Evolutionary conservation across 2,113 vertebrate genomes (phyloP).

Genomic region (Pogonocichla stellata): DNA sequence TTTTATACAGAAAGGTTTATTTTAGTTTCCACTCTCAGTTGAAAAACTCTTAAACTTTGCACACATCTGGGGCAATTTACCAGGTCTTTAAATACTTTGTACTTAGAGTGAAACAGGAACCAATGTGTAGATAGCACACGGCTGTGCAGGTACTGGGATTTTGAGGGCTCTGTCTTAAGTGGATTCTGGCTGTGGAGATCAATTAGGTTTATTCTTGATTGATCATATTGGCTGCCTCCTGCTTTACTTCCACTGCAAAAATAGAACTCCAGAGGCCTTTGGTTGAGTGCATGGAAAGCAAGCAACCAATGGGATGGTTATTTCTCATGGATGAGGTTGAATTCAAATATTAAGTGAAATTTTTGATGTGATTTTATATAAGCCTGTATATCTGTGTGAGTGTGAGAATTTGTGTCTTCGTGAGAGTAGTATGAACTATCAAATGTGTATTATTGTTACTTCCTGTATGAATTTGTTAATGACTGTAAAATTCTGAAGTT

Average conservation of each 20-base stretch:
- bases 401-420: not conserved
- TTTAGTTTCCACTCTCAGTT: not conserved
- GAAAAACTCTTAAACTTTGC: not conserved
- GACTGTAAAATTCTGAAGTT: not conserved
- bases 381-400: not conserved
- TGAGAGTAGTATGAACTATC: not conserved
- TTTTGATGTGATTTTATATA: not conserved
- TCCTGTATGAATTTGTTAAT: not conserved
- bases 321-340: not conserved
- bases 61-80: not conserved
- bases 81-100: not conserved
- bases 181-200: not conserved
- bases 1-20: not conserved
- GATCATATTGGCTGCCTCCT: not conserved
- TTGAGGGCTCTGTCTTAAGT: not conserved
- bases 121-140: fast-evolving
- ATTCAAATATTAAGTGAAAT: not conserved
- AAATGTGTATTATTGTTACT: not conserved
- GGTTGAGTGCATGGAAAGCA: not conserved
- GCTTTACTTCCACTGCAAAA: not conserved
- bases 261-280: fast-evolving
- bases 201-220: not conserved
- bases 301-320: not conserved
- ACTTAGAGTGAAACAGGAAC: not conserved
- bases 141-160: not conserved